Percentiles rank a stretch among this genome's conserved stretches.
Evolutionary conservation across 2,888 invertebrate genomes (phyloP).

Genomic region (Venustoraphidia nigricollis): DNA sequence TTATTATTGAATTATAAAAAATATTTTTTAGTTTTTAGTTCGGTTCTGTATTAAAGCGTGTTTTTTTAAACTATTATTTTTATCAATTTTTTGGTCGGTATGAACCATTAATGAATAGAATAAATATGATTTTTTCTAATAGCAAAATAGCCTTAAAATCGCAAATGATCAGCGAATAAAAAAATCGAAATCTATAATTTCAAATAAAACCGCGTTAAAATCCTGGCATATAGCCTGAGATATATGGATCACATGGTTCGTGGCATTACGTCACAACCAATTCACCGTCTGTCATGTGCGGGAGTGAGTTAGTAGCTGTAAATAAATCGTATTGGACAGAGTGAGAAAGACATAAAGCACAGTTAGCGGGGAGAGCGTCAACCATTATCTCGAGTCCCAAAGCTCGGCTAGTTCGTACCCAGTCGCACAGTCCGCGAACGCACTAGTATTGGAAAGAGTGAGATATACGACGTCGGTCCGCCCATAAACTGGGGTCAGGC

Average conservation of each 20-base stretch:
- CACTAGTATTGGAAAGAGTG: constrained; percentile 19
- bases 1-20: too few species aligned
- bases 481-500: constrained; percentile 24
- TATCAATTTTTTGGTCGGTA: too few species aligned
- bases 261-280: constrained; percentile 26
- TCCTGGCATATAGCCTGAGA: too few species aligned
- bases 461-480: constrained; percentile 30
- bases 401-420: constrained; percentile 16
- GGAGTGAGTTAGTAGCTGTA: constrained; percentile 1
- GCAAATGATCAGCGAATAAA: too few species aligned
- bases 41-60: too few species aligned
- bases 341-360: constrained; percentile 33
- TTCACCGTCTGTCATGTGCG: constrained; percentile 11
- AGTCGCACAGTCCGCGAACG: constrained; percentile 15
- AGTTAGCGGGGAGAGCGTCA: constrained; percentile 32
- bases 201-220: too few species aligned
- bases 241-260: constrained; percentile 20
- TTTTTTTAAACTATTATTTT: too few species aligned
- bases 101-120: too few species aligned
- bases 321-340: constrained; percentile 4
- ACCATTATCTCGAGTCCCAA: constrained; percentile 31
- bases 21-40: too few species aligned
- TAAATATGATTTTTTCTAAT: too few species aligned
- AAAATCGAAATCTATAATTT: too few species aligned
- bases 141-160: too few species aligned